Conservation (phyloP, 1,140 invertebrate species). For the Drosophila aff. region DNA sequence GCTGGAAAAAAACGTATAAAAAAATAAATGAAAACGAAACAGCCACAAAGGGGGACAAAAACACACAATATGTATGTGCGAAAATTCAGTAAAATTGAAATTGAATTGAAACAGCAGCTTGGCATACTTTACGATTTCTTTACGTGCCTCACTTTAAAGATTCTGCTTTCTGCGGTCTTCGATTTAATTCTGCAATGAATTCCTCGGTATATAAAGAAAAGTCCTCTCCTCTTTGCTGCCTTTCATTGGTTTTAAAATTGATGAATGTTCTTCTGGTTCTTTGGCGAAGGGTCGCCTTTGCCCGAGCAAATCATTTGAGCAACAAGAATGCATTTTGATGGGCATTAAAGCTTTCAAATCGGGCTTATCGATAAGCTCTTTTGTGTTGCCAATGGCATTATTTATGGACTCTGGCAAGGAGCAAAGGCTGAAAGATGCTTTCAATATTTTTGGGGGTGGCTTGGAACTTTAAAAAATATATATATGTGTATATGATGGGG, state of each 20-base stretch:
- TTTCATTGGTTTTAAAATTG: slow-evolving; percentile 69
- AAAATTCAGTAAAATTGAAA: slow-evolving; percentile 63
- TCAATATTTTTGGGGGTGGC: background rate
- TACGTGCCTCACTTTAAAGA: slow-evolving; percentile 62
- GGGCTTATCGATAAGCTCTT: slow-evolving; percentile 61
- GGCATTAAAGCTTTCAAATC: slow-evolving; percentile 66
- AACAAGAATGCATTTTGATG: slow-evolving; percentile 68
- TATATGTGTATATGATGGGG: background rate
- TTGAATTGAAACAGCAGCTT: slow-evolving; percentile 40
- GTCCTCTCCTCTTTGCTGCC: slow-evolving; percentile 4
- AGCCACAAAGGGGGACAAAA: slow-evolving; percentile 15
- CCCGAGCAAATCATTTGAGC: slow-evolving; percentile 38
- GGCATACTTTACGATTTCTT: slow-evolving; percentile 65
- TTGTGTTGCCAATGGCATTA: slow-evolving; percentile 55
- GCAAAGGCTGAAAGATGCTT: slow-evolving; percentile 17
- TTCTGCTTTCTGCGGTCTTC: slow-evolving; percentile 32
- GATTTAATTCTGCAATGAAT: slow-evolving; percentile 50
- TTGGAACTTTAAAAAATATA: slow-evolving; percentile 7
- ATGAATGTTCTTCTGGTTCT: slow-evolving; percentile 56
- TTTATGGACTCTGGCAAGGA: slow-evolving; percentile 53
- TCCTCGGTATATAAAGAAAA: slow-evolving; percentile 4
- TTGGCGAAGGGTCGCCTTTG: background rate
- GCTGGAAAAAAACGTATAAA: slow-evolving; percentile 13
- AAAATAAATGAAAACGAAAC: slow-evolving; percentile 19
- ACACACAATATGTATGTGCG: slow-evolving; percentile 44